Evolutionary conservation across 2,797 vertebrate genomes (phyloP), one percentile per base, ranked within the genome.

Genomic region (Silurus aristotelis): DNA sequence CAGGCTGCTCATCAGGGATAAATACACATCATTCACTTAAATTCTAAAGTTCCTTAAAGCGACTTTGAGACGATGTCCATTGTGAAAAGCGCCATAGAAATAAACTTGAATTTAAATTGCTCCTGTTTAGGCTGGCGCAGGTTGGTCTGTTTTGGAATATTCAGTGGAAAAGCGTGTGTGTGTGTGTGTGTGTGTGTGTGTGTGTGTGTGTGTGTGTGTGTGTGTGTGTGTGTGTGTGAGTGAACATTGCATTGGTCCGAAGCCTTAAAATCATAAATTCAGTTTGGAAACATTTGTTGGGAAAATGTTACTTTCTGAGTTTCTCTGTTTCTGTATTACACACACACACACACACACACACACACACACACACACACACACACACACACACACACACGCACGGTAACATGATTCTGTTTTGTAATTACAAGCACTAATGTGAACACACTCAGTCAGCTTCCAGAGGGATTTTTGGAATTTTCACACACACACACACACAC

Each of bases 391-490:
- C 83, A 66, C 46, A 52, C 76, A 80, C 10, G 8, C n/a, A 63
- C 10, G 8, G 82, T 83, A 66, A 82, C 72, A 88, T 80, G 77
- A 80, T 52, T 82, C 66, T 86, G 73, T 76, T 75, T 78, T 61
- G 79, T 84, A 84, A 86, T 84, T 84, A 88, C 80, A 79, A 88
- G 79, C 80, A 84, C 85, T 86, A 88, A 84, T 84, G 72, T 48
- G 63, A 77, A 68, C 71, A 76, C 46, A 77, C 61, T 84, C 83
- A 68, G 70, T 70, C 58, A 67, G 80, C 80, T 84, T 86, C 82
- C 66, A 88, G 63, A 83, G 83, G 83, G n/a, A n/a, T 48, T 84
- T 82, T 60, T 86, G 87, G 85, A 88, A 88, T 88, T 82, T 83
- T 66, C 52, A 88, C 71, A 83, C 58, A 73, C 70, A 75, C 82